Evolutionary conservation across 2,113 vertebrate species (phyloP).

Genomic region (Megaleporinus macrocephalus): DNA sequence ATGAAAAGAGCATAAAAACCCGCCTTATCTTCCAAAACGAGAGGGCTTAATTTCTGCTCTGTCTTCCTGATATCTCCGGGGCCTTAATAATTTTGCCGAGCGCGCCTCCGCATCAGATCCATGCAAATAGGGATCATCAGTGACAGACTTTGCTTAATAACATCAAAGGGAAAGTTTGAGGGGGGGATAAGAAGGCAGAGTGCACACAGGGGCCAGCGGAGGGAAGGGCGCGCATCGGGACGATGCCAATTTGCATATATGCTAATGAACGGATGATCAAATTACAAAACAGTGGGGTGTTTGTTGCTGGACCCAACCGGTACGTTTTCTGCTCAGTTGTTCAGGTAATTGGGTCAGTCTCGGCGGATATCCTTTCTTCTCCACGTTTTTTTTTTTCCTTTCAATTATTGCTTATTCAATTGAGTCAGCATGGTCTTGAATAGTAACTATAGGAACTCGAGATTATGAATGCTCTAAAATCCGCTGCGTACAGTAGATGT

Average conservation of each 20-base stretch:
- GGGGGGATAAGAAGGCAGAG: slow-evolving; percentile 49
- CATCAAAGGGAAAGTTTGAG: slow-evolving; percentile 76
- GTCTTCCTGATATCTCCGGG: slow-evolving; percentile 68
- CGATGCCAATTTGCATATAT: slow-evolving; percentile 76
- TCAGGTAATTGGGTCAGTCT: slow-evolving; percentile 32
- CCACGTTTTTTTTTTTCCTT: neutral
- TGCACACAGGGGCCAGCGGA: slow-evolving; percentile 72
- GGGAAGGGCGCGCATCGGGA: slow-evolving; percentile 65
- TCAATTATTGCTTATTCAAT: slow-evolving; percentile 16
- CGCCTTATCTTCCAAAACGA: slow-evolving; percentile 69
- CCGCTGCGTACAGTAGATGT: too few species aligned
- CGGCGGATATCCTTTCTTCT: neutral
- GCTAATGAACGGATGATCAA: slow-evolving; percentile 72
- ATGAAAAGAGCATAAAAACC: slow-evolving; percentile 60
- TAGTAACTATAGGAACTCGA: neutral
- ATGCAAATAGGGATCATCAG: slow-evolving; percentile 75
- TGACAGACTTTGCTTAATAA: slow-evolving; percentile 73
- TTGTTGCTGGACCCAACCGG: slow-evolving; percentile 58
- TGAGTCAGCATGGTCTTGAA: neutral
- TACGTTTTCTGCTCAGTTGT: slow-evolving; percentile 56
- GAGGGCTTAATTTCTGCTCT: slow-evolving; percentile 70
- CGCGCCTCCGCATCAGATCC: slow-evolving; percentile 71
- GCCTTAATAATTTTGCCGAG: slow-evolving; percentile 63
- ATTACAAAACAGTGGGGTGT: slow-evolving; percentile 62
- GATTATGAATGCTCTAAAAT: too few species aligned